Percentiles rank a stretch among this genome's conserved stretches.
Evolutionary conservation across 2,888 invertebrate genomes (phyloP).

Genomic region (Schizaphis graminum): DNA sequence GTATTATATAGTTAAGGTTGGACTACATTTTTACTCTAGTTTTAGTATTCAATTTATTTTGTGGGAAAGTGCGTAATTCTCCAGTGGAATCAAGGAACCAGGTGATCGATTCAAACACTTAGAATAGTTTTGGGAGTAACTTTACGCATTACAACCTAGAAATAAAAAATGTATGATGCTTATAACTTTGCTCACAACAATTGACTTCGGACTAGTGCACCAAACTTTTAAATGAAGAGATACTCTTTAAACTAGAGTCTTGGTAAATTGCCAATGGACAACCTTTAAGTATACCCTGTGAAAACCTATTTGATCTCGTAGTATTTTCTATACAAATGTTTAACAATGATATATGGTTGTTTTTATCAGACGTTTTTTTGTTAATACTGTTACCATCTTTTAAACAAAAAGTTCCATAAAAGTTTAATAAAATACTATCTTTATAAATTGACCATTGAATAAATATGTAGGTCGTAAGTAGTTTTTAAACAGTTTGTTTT

Average conservation of each 20-base stretch:
- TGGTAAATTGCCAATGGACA: constrained; percentile 17
- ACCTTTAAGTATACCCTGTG: not conserved
- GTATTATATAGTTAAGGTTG: not conserved
- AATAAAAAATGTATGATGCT: constrained; percentile 39
- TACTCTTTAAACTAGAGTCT: not conserved
- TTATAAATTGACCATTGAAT: not conserved
- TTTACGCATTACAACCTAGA: constrained; percentile 26
- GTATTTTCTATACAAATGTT: not conserved
- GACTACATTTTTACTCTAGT: not conserved
- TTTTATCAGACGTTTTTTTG: not conserved
- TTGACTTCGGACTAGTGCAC: not conserved
- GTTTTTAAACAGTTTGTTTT: not conserved
- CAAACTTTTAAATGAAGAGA: constrained; percentile 40
- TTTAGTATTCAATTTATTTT: constrained; percentile 20
- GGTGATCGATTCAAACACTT: constrained; percentile 44
- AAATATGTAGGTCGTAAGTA: not conserved
- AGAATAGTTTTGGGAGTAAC: constrained; percentile 41
- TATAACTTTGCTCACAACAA: constrained; percentile 48
- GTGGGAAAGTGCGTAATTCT: not conserved
- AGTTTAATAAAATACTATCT: not conserved
- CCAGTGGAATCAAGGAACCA: not conserved
- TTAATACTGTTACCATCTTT: not conserved
- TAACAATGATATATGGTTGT: not conserved
- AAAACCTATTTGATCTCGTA: not conserved
- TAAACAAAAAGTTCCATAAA: not conserved